phyloP scores from a whole-genome alignment of 1,140 invertebrate genomes.

The Thrips palmi region DNA sequence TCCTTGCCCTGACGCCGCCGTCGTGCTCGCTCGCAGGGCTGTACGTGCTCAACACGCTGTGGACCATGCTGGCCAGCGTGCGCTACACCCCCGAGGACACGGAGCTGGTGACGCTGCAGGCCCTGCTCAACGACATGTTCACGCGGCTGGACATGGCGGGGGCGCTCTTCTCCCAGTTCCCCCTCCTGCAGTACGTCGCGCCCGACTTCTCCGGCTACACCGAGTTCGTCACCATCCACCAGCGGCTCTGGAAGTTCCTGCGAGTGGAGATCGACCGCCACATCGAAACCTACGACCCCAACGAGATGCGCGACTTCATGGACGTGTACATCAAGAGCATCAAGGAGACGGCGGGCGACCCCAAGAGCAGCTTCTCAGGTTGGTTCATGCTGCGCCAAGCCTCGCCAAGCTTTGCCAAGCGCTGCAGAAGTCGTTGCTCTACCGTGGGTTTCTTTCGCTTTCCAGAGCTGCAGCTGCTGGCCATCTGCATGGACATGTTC shows the following conservation, averaged over 20 bases:
- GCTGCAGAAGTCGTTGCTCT: neutral
- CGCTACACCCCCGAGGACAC: constrained; percentile 36
- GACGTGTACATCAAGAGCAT: constrained; percentile 60
- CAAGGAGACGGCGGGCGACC: constrained; percentile 26
- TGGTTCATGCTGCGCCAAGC: constrained; percentile 5
- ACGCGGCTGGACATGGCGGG: constrained; percentile 59
- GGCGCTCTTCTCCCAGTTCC: constrained; percentile 56
- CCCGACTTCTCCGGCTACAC: constrained; percentile 59
- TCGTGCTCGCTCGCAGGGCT: too few relatives aligned
- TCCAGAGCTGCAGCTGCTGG: constrained; percentile 47
- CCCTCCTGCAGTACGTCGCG: constrained; percentile 48
- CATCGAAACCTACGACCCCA: constrained; percentile 38
- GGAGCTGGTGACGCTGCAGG: constrained; percentile 44
- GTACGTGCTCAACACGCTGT: constrained; percentile 66
- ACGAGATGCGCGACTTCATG: constrained; percentile 61
- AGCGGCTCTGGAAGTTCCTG: constrained; percentile 49
- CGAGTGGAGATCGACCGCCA: constrained; percentile 50
- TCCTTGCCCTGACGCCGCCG: too few relatives aligned
- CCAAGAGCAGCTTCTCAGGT: constrained; percentile 24
- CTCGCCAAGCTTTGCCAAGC: neutral
- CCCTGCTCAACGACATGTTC: constrained; percentile 46
- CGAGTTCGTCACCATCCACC: constrained; percentile 44
- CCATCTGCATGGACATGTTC: constrained; percentile 61
- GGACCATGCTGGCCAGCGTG: constrained; percentile 69
- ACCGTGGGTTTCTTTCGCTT: constrained; percentile 19